These are phyloP conservation scores for Amphipoea lucens DNA, from an alignment of 2,888 invertebrate genomes.

Conservation along the genomic window DNA sequence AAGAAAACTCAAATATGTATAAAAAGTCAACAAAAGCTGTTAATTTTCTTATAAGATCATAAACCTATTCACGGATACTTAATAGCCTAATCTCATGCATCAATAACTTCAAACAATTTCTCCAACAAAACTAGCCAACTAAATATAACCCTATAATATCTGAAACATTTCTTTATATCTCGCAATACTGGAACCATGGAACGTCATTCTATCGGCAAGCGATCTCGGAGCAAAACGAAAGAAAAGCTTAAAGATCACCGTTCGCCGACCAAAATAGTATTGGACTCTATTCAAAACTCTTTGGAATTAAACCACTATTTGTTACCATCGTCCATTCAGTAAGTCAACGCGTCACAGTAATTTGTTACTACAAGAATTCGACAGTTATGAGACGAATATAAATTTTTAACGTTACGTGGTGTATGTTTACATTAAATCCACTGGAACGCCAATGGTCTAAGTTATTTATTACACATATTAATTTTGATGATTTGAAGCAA, in stretches of 20 bases:
- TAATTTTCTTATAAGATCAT: background rate
- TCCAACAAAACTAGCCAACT: slow-evolving; percentile 32
- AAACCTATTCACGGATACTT: slow-evolving; percentile 10
- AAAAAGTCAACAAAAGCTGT: background rate
- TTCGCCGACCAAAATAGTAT: slow-evolving; percentile 87
- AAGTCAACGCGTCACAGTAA: slow-evolving; percentile 85
- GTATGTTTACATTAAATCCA: slow-evolving; percentile 73
- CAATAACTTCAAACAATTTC: slow-evolving; percentile 33
- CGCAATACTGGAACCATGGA: slow-evolving; percentile 65
- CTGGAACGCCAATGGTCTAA: slow-evolving; percentile 70
- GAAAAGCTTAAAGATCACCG: slow-evolving; percentile 85
- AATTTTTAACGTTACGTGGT: slow-evolving; percentile 77
- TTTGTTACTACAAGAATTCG: slow-evolving; percentile 84
- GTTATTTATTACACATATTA: slow-evolving; percentile 74
- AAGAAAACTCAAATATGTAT: background rate
- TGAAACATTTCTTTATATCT: slow-evolving; percentile 67
- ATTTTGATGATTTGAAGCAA: slow-evolving; percentile 70
- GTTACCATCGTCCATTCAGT: slow-evolving; percentile 88
- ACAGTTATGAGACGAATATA: slow-evolving; percentile 84
- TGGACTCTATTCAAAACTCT: slow-evolving; percentile 90
- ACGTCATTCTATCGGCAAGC: slow-evolving; percentile 78
- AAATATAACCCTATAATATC: slow-evolving; percentile 59
- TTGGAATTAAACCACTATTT: slow-evolving; percentile 89
- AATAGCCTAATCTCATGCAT: slow-evolving; percentile 14
- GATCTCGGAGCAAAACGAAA: slow-evolving; percentile 82